Evolutionary conservation across 1,140 invertebrate species (phyloP), one percentile per base, ranked within the genome.

Genomic region (Penaeus japonicus): DNA sequence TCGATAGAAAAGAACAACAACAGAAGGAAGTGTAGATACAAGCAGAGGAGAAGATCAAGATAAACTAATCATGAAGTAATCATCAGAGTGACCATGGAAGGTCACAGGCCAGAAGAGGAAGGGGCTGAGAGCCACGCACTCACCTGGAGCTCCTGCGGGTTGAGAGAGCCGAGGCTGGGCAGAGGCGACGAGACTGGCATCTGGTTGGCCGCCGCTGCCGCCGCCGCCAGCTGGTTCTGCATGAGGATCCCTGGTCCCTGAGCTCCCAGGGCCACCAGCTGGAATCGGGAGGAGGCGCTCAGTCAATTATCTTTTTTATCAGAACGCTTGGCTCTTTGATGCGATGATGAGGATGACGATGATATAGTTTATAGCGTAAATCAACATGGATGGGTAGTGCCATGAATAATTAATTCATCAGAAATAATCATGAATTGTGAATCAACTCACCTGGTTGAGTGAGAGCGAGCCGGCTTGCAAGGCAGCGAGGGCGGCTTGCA

Each of bases 381-480:
- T n/a, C n/a, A n/a, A 1, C 10, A 47, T 47, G 4, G 47, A 15
- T 12, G 0, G 47, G 47, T 15, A 12, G 47, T 12, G 15, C 10
- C 47, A 47, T 10, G 47, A 47, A 47, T 4, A 47, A 7, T 12
- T 4, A 47, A 12, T 47, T 12, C 47, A 7, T 1, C 0, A 15
- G 1, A 15, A 47, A 47, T 12, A 47, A 47, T 4, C 47, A 15
- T 47, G 47, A 47, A 32, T 47, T 27, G 3, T 12, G 7, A 79
- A 12, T 32, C 27, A 15, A 47, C 59, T 73, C 91, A 94, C 93
- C 92, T 94, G 93, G 90, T 93, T 93, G 75, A 94, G 91, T n/a
- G 93, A 93, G n/a, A 94, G 91, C 84, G 95, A 95, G 35, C 94
- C 93, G n/a, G 95, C 94, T 89, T 95, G 93, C 57, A 96, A 93